Evolutionary conservation across 2,797 vertebrate species (phyloP).

Genomic region (Halcyon leucocephala): DNA sequence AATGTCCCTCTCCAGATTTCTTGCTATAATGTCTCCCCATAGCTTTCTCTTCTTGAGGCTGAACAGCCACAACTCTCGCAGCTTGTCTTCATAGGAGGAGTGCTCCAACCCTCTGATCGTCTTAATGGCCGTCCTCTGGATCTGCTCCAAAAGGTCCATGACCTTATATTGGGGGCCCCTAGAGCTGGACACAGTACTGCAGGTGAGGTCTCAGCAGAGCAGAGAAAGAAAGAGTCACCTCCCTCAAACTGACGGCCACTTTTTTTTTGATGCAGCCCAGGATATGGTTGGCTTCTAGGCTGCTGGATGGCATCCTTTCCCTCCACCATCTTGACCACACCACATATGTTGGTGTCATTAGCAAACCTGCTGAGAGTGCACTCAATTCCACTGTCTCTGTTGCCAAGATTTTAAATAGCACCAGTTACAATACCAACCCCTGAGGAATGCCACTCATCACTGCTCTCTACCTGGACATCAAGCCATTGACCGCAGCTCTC

Average conservation of each 20-base stretch:
- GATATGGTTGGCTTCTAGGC: background rate
- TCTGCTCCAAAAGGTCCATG: background rate
- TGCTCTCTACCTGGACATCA: background rate
- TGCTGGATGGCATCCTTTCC: background rate
- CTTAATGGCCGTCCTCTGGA: background rate
- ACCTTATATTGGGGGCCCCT: background rate
- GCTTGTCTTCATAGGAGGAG: background rate
- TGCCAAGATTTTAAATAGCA: too few species aligned
- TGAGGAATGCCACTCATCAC: background rate
- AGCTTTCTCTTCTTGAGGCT: background rate
- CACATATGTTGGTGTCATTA: background rate
- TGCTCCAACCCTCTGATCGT: background rate
- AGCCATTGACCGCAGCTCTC: background rate
- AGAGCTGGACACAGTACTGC: background rate
- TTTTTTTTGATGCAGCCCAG: background rate
- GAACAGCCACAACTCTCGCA: background rate
- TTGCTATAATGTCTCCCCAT: background rate
- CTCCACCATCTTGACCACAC: background rate
- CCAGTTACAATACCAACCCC: too few species aligned
- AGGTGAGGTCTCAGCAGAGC: background rate
- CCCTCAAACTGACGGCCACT: background rate
- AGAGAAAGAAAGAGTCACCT: background rate
- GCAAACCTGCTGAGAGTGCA: background rate
- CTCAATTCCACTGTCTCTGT: too few species aligned
- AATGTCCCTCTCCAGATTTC: background rate